Evolutionary conservation across 2,888 invertebrate genomes (phyloP).

Genomic region (Epinotia brunnichana): DNA sequence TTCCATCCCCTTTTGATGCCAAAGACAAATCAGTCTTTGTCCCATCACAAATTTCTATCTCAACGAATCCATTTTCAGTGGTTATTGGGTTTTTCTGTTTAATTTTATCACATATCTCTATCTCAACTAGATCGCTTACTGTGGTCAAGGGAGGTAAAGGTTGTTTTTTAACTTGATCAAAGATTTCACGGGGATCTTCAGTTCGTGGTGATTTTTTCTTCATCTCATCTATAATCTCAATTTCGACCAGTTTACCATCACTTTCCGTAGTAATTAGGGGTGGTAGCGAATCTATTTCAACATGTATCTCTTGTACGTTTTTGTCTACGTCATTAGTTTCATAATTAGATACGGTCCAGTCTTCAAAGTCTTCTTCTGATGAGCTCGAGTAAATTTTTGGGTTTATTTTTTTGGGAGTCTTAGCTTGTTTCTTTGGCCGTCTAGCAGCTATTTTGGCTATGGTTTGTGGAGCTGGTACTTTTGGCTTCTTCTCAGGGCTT

Average conservation of each 20-base stretch:
- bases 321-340: neutral
- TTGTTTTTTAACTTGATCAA: neutral
- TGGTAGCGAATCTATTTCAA: conserved; percentile 51
- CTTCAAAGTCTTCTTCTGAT: neutral
- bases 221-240: conserved; percentile 56
- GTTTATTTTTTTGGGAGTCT: neutral
- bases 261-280: conserved; percentile 48
- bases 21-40: neutral
- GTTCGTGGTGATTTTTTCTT: conserved; percentile 5
- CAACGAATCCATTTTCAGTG: neutral
- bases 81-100: neutral
- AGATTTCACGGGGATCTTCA: too few species aligned
- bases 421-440: neutral
- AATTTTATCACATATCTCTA: neutral
- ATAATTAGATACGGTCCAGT: neutral
- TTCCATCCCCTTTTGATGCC: conserved; percentile 24
- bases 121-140: neutral
- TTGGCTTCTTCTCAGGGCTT: neutral
- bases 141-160: neutral
- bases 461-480: neutral
- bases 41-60: neutral
- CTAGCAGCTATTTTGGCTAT: neutral
- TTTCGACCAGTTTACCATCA: conserved; percentile 49
- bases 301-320: conserved; percentile 43
- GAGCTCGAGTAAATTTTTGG: neutral